Percentiles rank a stretch among this genome's conserved stretches.
These are phyloP conservation scores for Alcis repandata DNA, from an alignment of 2,888 invertebrate genomes.

Conservation along the genomic window DNA sequence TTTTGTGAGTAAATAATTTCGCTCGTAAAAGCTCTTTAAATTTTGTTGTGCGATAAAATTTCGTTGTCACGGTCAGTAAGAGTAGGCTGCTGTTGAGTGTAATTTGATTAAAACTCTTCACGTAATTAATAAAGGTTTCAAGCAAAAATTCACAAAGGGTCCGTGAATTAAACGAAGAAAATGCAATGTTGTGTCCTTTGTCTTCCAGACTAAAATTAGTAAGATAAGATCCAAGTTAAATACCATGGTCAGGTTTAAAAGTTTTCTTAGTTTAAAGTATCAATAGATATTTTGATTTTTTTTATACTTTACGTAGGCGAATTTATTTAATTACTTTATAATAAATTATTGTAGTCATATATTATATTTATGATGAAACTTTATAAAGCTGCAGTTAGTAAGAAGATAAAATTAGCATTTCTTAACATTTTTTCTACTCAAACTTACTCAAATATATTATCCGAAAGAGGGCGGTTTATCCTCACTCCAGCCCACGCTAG, in stretches of 20 bases:
- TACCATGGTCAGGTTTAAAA: constrained; percentile 3
- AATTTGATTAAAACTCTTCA: not conserved
- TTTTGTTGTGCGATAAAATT: not conserved
- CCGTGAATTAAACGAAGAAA: constrained; percentile 41
- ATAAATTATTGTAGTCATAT: too few relatives aligned
- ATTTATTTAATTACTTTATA: too few relatives aligned
- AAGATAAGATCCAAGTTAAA: constrained; percentile 39
- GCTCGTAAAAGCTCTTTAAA: not conserved
- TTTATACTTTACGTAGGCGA: too few relatives aligned
- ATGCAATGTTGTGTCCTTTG: constrained; percentile 29
- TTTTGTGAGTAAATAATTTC: not conserved
- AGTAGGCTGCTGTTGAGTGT: not conserved
- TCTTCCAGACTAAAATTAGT: constrained; percentile 45
- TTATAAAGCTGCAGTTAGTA: too few relatives aligned
- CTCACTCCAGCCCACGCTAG: constrained; percentile 3
- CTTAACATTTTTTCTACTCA: not conserved
- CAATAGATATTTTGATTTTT: too few relatives aligned
- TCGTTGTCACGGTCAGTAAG: not conserved
- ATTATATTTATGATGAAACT: too few relatives aligned
- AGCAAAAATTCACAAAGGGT: not conserved
- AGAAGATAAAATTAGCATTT: too few relatives aligned
- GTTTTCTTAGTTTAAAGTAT: not conserved
- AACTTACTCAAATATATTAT: not conserved
- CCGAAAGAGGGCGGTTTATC: not conserved
- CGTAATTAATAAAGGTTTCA: not conserved